These are phyloP conservation scores for Limanda limanda DNA, from an alignment of 2,113 vertebrate genomes.

Conservation along the genomic window DNA sequence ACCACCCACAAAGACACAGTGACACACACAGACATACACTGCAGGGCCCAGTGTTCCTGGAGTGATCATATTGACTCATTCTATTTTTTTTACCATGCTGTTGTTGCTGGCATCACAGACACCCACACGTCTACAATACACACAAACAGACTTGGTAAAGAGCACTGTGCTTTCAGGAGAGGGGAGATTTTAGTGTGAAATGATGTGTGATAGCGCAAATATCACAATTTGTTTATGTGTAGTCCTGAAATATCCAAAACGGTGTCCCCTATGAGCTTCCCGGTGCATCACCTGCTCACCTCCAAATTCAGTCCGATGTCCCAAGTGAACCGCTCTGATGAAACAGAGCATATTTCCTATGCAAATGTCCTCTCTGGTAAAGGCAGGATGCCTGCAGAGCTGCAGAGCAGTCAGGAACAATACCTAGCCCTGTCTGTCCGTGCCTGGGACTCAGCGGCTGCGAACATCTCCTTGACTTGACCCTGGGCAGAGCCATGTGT, in stretches of 20 bases:
- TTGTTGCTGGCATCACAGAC: constrained; percentile 12
- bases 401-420: constrained; percentile 54
- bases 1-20: constrained; percentile 30
- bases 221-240: neutral
- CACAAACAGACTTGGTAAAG: neutral
- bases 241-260: neutral
- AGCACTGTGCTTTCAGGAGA: neutral
- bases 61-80: constrained; percentile 63
- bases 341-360: constrained; percentile 54
- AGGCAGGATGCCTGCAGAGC: constrained; percentile 46
- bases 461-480: constrained; percentile 68
- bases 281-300: constrained; percentile 21
- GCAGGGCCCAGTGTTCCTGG: constrained; percentile 33
- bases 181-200: neutral
- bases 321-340: constrained; percentile 21
- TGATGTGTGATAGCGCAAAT: neutral
- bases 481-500: constrained; percentile 64
- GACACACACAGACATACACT: constrained; percentile 34
- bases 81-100: constrained; percentile 16
- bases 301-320: constrained; percentile 45
- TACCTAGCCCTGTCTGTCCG: constrained; percentile 53
- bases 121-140: neutral
- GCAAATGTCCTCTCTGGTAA: constrained; percentile 50
- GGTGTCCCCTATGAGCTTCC: constrained; percentile 23
- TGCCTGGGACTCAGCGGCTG: constrained; percentile 50